Evolutionary conservation across 2,888 invertebrate species (phyloP).

Genomic region (Ellobium chinense): DNA sequence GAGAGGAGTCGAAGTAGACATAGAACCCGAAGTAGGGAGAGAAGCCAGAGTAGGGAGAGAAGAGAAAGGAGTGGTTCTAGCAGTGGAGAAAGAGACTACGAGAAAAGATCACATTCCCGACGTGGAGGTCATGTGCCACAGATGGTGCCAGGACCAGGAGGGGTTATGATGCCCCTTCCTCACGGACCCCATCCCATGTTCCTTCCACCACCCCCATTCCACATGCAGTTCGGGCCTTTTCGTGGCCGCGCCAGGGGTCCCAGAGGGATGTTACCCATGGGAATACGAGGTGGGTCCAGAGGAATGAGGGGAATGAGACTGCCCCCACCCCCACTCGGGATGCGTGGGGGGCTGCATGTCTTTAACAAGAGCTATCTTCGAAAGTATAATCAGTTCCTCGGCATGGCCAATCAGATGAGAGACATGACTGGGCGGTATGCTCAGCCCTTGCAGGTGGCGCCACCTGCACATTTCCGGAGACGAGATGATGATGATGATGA

Average conservation of each 20-base stretch:
- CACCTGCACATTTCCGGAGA: background rate
- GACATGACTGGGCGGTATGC: conserved; percentile 46
- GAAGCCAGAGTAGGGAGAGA: conserved; percentile 22
- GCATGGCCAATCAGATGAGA: conserved; percentile 41
- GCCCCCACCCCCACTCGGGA: conserved; percentile 30
- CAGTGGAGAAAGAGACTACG: conserved; percentile 11
- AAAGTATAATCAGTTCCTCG: conserved; percentile 42
- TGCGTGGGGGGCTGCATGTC: conserved; percentile 27
- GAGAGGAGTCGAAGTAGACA: conserved; percentile 1
- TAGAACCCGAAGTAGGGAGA: background rate
- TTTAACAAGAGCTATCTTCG: conserved; percentile 39
- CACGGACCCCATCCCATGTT: conserved; percentile 19
- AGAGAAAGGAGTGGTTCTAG: background rate
- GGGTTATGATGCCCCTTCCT: conserved; percentile 34
- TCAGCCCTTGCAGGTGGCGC: conserved; percentile 39
- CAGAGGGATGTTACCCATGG: conserved; percentile 19
- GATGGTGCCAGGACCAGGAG: conserved; percentile 34
- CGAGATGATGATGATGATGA: background rate
- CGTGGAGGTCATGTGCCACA: conserved; percentile 30
- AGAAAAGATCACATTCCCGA: background rate
- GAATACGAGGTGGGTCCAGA: conserved; percentile 15
- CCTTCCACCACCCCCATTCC: conserved; percentile 16
- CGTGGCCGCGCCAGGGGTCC: conserved; percentile 14
- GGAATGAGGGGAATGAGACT: conserved; percentile 33
- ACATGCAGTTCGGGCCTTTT: conserved; percentile 35